These are phyloP conservation scores for Chorisops tibialis DNA, from an alignment of 2,888 invertebrate genomes.

Conservation along the genomic window DNA sequence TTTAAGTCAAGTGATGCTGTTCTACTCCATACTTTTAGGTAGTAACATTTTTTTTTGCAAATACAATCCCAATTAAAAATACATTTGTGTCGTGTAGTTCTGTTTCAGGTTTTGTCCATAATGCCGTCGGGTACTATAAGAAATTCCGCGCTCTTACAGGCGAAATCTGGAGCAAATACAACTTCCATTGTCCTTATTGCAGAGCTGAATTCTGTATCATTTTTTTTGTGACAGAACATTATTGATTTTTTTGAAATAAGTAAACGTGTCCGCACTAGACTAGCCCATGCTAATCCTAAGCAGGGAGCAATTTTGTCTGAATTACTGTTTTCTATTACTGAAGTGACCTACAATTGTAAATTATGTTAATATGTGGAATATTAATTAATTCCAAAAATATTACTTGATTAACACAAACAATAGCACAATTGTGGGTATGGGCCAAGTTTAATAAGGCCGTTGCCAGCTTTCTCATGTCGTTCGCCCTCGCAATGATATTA, in stretches of 20 bases:
- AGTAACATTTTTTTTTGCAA: too few relatives aligned
- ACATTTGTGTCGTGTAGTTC: too few relatives aligned
- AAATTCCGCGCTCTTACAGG: conserved; percentile 53
- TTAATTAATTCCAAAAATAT: conserved; percentile 23
- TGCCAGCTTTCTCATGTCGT: conserved; percentile 58
- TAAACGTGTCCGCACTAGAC: conserved; percentile 60
- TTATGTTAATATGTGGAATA: background rate
- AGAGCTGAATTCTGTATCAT: conserved; percentile 32
- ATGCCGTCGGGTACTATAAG: conserved; percentile 54
- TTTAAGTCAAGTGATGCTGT: too few relatives aligned
- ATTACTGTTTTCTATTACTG: conserved; percentile 38
- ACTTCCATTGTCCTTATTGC: conserved; percentile 54
- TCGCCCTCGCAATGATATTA: conserved; percentile 55
- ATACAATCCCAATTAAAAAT: too few relatives aligned
- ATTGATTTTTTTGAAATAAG: conserved; percentile 51
- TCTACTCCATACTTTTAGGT: too few relatives aligned
- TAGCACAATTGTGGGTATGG: conserved; percentile 55
- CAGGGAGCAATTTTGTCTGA: conserved; percentile 54
- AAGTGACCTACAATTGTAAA: conserved; percentile 42
- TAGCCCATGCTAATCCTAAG: conserved; percentile 65
- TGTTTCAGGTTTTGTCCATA: background rate
- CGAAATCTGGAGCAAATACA: conserved; percentile 59
- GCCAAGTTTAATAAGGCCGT: conserved; percentile 57
- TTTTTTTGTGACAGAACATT: conserved; percentile 39
- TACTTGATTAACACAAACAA: conserved; percentile 74